Evolutionary conservation across 1,140 invertebrate genomes (phyloP).

Genomic region (Drosophila repletoides): DNA sequence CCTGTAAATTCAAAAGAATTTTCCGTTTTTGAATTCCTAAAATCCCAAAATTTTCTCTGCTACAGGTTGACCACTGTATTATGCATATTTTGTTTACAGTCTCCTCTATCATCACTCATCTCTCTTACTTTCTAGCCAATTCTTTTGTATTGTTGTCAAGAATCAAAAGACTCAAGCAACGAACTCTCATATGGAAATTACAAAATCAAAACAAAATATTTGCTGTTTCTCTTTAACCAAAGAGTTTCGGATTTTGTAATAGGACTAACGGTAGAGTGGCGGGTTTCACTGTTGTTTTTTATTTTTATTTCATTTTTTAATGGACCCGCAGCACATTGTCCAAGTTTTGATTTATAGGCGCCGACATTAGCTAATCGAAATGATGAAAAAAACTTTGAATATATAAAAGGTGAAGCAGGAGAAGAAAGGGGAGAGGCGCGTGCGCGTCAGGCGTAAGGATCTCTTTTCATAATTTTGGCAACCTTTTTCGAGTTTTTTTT

Average conservation of each 20-base stretch:
- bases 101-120: not conserved
- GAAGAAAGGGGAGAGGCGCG: constrained; percentile 15
- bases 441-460: constrained; percentile 31
- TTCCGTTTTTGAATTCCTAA: not conserved
- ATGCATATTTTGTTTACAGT: constrained; percentile 1
- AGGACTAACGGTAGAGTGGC: constrained; percentile 50
- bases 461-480: constrained; percentile 28
- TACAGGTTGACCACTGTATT: too few species aligned
- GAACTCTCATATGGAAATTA: constrained; percentile 59
- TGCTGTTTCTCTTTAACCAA: constrained; percentile 18
- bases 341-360: constrained; percentile 63
- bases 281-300: constrained; percentile 53
- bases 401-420: constrained; percentile 8
- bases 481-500: constrained; percentile 47
- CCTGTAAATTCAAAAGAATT: too few species aligned
- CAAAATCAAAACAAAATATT: constrained; percentile 8
- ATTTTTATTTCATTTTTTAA: constrained; percentile 42
- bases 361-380: constrained; percentile 71
- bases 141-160: constrained; percentile 42
- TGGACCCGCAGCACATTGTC: constrained; percentile 41
- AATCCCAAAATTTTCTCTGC: too few species aligned
- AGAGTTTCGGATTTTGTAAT: constrained; percentile 53
- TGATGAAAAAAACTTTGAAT: constrained; percentile 21
- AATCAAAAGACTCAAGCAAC: constrained; percentile 68
- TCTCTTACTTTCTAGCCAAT: constrained; percentile 6